These are phyloP conservation scores for Pristionchus mayeri DNA, from an alignment of 2,888 invertebrate genomes.

Conservation along the genomic window DNA sequence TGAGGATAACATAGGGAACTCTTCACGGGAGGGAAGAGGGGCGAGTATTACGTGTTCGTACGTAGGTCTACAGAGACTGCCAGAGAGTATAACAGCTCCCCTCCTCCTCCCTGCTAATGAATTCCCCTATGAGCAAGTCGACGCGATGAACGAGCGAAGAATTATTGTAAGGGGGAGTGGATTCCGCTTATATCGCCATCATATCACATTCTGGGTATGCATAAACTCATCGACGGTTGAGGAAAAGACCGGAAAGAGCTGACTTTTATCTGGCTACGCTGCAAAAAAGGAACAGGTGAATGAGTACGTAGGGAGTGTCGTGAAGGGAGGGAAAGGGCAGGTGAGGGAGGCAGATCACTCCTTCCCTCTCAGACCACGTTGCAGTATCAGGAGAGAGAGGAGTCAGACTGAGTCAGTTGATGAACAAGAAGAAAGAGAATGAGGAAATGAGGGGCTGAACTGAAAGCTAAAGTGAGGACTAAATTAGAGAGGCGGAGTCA, in stretches of 20 bases:
- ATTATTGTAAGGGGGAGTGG: neutral
- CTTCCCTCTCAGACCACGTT: neutral
- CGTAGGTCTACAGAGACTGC: neutral
- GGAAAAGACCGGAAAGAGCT: neutral
- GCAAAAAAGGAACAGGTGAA: neutral
- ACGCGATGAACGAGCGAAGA: neutral
- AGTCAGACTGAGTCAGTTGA: neutral
- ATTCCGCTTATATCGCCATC: neutral
- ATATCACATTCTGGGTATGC: neutral
- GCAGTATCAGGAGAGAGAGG: neutral
- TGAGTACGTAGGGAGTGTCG: neutral
- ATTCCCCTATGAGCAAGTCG: neutral
- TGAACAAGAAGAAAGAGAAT: neutral
- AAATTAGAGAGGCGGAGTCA: neutral
- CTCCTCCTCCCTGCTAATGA: neutral
- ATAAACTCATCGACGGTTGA: neutral
- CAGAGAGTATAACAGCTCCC: neutral
- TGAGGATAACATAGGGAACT: neutral
- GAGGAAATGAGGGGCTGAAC: neutral
- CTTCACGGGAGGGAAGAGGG: neutral
- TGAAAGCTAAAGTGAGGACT: neutral
- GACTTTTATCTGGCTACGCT: neutral
- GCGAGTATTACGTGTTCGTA: neutral
- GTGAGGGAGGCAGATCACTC: neutral
- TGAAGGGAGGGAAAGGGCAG: constrained; percentile 2